A percentile compares a stretch with the other conserved stretches of the same genome.
Evolutionary conservation across 2,113 vertebrate genomes (phyloP).

Genomic region (Nannospalax galili): DNA sequence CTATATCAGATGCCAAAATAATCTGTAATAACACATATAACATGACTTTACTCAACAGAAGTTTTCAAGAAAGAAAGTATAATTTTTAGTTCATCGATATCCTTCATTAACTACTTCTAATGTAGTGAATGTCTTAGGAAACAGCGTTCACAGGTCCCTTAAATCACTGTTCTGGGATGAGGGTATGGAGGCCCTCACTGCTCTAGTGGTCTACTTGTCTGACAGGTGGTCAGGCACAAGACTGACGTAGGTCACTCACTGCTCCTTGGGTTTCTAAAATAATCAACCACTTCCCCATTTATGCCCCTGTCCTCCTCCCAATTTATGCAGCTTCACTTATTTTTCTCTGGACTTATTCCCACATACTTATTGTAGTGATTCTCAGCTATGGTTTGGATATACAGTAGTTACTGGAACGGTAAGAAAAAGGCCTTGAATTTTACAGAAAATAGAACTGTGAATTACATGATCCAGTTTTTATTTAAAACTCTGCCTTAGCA

Average conservation of each 20-base stretch:
- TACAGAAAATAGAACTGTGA: slow-evolving; percentile 40
- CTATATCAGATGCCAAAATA: slow-evolving; percentile 13
- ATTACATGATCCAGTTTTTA: background rate
- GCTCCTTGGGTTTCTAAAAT: background rate
- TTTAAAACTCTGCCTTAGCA: background rate
- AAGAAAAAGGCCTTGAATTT: slow-evolving; percentile 15
- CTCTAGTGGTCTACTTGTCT: background rate
- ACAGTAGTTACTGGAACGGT: background rate
- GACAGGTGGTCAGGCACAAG: background rate
- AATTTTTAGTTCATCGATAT: slow-evolving; percentile 19
- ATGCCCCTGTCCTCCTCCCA: background rate
- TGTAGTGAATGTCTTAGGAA: slow-evolving; percentile 21
- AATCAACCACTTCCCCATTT: background rate
- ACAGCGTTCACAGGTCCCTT: background rate
- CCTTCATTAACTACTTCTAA: slow-evolving; percentile 45
- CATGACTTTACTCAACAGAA: background rate
- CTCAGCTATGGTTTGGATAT: background rate
- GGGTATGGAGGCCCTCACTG: background rate
- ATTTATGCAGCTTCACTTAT: background rate
- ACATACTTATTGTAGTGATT: slow-evolving; percentile 11
- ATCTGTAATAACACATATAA: background rate
- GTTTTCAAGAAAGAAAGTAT: background rate
- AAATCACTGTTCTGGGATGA: background rate
- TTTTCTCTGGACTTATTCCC: background rate
- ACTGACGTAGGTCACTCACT: too few species aligned